Percentiles rank a stretch among this genome's conserved stretches.
Evolutionary conservation across 2,888 invertebrate genomes (phyloP).

Genomic region (Leptopilina drosophilae): DNA sequence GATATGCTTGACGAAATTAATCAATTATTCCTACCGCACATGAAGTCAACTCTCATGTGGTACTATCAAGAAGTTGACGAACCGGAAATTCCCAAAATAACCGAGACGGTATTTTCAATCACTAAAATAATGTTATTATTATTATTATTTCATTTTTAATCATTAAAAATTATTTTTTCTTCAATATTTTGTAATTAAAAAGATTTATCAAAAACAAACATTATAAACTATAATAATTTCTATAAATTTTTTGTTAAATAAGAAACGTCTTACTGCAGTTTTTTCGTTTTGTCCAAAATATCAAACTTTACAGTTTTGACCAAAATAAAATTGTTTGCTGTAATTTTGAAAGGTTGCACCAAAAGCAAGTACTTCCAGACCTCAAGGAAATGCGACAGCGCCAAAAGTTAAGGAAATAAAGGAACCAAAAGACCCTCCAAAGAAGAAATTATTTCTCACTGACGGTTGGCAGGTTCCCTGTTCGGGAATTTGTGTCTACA

Average conservation of each 20-base stretch:
- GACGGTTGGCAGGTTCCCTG: conserved; percentile 90
- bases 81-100: conserved; percentile 77
- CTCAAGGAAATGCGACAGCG: conserved; percentile 61
- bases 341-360: conserved; percentile 48
- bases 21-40: conserved; percentile 90
- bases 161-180: too few species aligned
- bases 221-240: neutral
- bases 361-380: conserved; percentile 64
- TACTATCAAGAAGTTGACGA: conserved; percentile 93
- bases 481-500: conserved; percentile 90
- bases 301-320: too few species aligned
- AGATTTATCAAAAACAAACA: too few species aligned
- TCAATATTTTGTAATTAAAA: too few species aligned
- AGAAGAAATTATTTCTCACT: conserved; percentile 89
- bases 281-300: too few species aligned
- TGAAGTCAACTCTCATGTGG: conserved; percentile 91
- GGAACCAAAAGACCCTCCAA: conserved; percentile 76
- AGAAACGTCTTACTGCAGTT: too few species aligned
- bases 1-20: conserved; percentile 95
- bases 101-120: conserved; percentile 70
- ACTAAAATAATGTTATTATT: too few species aligned
- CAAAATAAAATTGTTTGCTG: too few species aligned
- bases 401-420: conserved; percentile 77
- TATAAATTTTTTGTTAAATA: too few species aligned
- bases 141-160: too few species aligned